A percentile compares a stretch with the other conserved stretches of the same genome.
Conservation (phyloP, 1,140 invertebrate species). For the Stegodyphus mimosarum region DNA sequence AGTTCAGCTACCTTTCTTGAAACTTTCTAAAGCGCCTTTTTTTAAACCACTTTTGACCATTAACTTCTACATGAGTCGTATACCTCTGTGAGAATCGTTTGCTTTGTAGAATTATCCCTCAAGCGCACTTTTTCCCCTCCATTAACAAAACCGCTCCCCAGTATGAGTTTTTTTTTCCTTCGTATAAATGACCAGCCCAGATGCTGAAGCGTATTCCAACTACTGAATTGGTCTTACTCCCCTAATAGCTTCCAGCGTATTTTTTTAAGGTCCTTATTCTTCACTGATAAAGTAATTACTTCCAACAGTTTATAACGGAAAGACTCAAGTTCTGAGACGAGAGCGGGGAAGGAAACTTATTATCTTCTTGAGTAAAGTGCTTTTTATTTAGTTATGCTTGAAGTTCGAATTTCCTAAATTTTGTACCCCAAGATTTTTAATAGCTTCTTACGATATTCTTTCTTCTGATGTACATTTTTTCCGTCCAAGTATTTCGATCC, state of each 20-base stretch:
- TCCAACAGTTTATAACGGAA: constrained; percentile 46
- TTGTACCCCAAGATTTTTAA: not conserved
- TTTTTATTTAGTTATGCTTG: constrained; percentile 25
- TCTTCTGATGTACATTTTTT: too few species aligned
- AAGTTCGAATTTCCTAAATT: constrained; percentile 37
- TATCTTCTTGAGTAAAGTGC: constrained; percentile 33
- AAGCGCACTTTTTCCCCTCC: constrained; percentile 33
- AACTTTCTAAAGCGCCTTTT: not conserved
- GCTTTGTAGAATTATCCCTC: not conserved
- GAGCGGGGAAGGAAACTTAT: constrained; percentile 15
- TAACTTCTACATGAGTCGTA: constrained; percentile 8
- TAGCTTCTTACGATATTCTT: too few species aligned
- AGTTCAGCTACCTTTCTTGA: not conserved
- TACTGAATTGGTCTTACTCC: constrained; percentile 34
- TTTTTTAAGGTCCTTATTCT: constrained; percentile 10
- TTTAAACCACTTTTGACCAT: not conserved
- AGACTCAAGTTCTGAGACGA: not conserved
- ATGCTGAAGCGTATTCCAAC: constrained; percentile 27
- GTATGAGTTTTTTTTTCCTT: constrained; percentile 18
- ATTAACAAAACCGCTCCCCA: constrained; percentile 43
- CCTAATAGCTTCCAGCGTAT: constrained; percentile 28
- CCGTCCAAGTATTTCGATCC: too few species aligned
- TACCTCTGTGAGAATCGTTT: constrained; percentile 23
- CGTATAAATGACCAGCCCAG: constrained; percentile 47
- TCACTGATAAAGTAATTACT: constrained; percentile 53